Evolutionary conservation across 2,888 invertebrate species (phyloP).

Genomic region (Clusia tigrina): DNA sequence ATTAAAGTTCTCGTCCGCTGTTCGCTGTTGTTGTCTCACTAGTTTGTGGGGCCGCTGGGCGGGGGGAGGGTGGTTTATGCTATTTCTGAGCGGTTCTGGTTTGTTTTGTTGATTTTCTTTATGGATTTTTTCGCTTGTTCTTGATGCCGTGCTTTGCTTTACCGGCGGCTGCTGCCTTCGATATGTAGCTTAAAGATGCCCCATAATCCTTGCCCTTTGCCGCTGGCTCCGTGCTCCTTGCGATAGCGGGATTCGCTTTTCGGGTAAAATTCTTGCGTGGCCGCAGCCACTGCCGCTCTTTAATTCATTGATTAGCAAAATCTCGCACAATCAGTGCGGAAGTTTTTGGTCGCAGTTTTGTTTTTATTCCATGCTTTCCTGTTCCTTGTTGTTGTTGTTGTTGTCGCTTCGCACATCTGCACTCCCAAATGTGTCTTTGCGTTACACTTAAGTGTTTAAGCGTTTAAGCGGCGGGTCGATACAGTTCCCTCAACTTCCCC

Average conservation of each 20-base stretch:
- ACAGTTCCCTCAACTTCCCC: no score
- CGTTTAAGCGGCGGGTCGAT: constrained; percentile 1
- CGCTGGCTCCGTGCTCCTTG: constrained; percentile 29
- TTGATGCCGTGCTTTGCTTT: background rate
- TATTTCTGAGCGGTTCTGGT: constrained; percentile 3
- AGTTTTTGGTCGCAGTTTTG: constrained; percentile 19
- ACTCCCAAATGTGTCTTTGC: constrained; percentile 35
- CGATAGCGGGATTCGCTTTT: constrained; percentile 34
- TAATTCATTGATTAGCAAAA: constrained; percentile 62
- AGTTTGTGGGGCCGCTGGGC: constrained; percentile 21
- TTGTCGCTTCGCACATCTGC: constrained; percentile 31
- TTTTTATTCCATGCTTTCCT: constrained; percentile 16
- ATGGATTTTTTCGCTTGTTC: background rate
- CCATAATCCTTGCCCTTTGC: no score
- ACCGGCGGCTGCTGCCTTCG: constrained; percentile 11
- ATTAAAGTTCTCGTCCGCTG: no score
- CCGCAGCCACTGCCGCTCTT: no score
- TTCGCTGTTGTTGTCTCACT: constrained; percentile 37
- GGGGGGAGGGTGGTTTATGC: background rate
- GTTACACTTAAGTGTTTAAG: constrained; percentile 38
- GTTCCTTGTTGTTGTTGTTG: constrained; percentile 32
- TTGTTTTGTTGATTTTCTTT: constrained; percentile 3
- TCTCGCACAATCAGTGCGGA: constrained; percentile 30
- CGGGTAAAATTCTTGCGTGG: constrained; percentile 17
- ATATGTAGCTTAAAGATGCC: constrained; percentile 44